Evolutionary conservation across 1,140 invertebrate species (phyloP).

Genomic region (Meloidogyne floridensis): DNA sequence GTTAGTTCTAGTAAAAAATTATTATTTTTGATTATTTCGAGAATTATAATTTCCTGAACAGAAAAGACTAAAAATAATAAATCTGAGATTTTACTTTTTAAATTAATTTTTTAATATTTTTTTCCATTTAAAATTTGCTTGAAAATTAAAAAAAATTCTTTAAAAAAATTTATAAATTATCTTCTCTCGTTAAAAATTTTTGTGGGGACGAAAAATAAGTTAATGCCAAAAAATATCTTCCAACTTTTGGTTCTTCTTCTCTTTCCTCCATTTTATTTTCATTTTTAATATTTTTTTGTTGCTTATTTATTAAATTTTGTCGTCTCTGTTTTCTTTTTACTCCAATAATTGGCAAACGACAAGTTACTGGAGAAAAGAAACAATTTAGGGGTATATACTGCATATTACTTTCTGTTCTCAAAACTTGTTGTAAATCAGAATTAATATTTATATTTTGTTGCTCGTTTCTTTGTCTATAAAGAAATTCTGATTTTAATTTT

Average conservation of each 20-base stretch:
- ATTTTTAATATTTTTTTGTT: background rate
- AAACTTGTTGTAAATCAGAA: background rate
- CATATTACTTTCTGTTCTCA: background rate
- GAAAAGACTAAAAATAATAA: too few relatives aligned
- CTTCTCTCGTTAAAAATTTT: background rate
- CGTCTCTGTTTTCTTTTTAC: background rate
- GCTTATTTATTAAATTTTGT: background rate
- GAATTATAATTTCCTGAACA: too few relatives aligned
- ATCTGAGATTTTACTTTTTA: too few relatives aligned
- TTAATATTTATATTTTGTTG: background rate
- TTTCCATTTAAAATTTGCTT: too few relatives aligned
- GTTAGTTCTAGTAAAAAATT: too few relatives aligned
- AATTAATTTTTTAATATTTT: too few relatives aligned
- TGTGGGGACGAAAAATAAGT: slow-evolving; percentile 1
- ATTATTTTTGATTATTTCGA: too few relatives aligned
- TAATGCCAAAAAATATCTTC: slow-evolving; percentile 8
- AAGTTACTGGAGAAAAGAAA: slow-evolving; percentile 28
- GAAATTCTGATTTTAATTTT: background rate
- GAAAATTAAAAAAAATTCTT: background rate
- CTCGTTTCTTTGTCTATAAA: background rate
- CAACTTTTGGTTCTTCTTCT: slow-evolving; percentile 5
- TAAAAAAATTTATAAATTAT: background rate
- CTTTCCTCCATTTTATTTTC: background rate
- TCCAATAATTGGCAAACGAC: slow-evolving; percentile 20
- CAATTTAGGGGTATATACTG: background rate